Conservation (phyloP, 1,140 invertebrate genomes). For the Gyrodactylus bullatarudis region DNA sequence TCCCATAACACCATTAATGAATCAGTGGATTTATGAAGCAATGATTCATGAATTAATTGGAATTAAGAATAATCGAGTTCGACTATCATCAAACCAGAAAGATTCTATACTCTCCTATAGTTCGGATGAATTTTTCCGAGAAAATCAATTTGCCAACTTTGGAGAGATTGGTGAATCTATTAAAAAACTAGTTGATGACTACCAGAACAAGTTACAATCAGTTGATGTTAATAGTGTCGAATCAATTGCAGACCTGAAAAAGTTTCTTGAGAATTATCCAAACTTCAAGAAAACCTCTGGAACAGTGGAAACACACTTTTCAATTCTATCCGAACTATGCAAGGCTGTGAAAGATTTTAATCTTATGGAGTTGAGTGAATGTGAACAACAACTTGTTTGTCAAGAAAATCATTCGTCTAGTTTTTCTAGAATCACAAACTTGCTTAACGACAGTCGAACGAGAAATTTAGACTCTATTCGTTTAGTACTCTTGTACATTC, state of each 20-base stretch:
- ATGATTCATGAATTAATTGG: conserved; percentile 91
- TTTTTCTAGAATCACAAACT: neutral
- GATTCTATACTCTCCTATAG: conserved; percentile 55
- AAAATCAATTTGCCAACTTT: conserved; percentile 82
- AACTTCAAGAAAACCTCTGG: conserved; percentile 97
- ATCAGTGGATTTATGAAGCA: conserved; percentile 97
- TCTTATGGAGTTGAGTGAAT: conserved; percentile 27
- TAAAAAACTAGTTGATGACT: conserved; percentile 80
- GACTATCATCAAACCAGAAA: conserved; percentile 33
- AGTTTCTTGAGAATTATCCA: conserved; percentile 86
- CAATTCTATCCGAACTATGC: conserved; percentile 67
- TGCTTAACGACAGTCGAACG: neutral
- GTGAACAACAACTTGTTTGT: conserved; percentile 16
- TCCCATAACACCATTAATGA: conserved; percentile 71
- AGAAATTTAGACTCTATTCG: neutral
- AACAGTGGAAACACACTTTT: conserved; percentile 81
- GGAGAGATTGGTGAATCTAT: conserved; percentile 90
- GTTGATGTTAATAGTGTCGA: conserved; percentile 37
- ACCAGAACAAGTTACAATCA: conserved; percentile 57
- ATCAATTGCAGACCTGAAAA: conserved; percentile 90
- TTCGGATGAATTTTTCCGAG: conserved; percentile 84
- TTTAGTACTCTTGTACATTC: neutral
- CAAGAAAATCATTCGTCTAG: neutral
- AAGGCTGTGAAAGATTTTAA: neutral
- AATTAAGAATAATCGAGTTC: conserved; percentile 74